These are phyloP conservation scores for Tenebrio molitor DNA, from an alignment of 1,140 invertebrate genomes.

Conservation along the genomic window DNA sequence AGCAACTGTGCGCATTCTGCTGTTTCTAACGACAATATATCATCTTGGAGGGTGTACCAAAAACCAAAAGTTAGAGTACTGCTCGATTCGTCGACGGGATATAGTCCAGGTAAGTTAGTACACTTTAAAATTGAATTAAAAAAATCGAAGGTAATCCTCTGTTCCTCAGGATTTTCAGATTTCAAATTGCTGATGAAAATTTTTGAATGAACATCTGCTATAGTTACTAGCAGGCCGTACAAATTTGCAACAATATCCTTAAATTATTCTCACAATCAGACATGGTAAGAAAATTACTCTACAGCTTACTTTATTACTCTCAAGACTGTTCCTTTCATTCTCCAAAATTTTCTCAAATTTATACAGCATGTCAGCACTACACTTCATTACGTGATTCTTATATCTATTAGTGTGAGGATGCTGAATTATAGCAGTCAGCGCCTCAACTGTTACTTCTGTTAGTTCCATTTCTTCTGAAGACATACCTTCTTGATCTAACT, in stretches of 20 bases:
- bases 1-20: conserved; percentile 69
- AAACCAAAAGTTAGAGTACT: conserved; percentile 89
- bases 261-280: conserved; percentile 44
- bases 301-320: conserved; percentile 61
- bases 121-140: conserved; percentile 76
- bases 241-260: conserved; percentile 71
- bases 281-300: conserved; percentile 11
- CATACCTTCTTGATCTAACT: conserved; percentile 66
- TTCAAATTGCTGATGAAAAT: conserved; percentile 71
- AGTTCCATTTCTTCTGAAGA: conserved; percentile 70
- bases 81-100: conserved; percentile 86
- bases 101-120: conserved; percentile 83
- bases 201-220: conserved; percentile 77
- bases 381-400: conserved; percentile 59
- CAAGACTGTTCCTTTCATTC: conserved; percentile 56
- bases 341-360: conserved; percentile 65
- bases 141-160: conserved; percentile 66
- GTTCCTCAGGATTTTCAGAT: conserved; percentile 65
- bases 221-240: conserved; percentile 74
- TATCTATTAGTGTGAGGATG: conserved; percentile 62
- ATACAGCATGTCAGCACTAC: conserved; percentile 61
- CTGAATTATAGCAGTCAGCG: conserved; percentile 67
- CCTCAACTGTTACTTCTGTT: conserved; percentile 74
- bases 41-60: conserved; percentile 92
- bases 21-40: conserved; percentile 70